These are phyloP conservation scores for Takifugu flavidus DNA, from an alignment of 2,113 vertebrate genomes.

Conservation along the genomic window DNA sequence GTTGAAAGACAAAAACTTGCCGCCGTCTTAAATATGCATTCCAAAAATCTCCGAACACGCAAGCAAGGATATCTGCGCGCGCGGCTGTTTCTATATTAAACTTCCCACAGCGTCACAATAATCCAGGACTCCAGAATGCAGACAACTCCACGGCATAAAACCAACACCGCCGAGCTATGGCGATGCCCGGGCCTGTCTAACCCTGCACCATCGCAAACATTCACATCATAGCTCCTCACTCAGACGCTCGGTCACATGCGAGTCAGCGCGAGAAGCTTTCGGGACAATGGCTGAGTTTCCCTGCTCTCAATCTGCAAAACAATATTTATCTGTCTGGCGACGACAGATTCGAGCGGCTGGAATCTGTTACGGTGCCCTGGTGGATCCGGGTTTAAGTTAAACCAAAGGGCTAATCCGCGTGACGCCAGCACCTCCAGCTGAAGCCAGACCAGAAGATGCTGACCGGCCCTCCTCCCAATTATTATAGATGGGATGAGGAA, in stretches of 20 bases:
- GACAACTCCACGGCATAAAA: neutral
- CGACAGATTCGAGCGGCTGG: slow-evolving; percentile 1
- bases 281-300: slow-evolving; percentile 20
- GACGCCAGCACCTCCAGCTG: slow-evolving; percentile 1
- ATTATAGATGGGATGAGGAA: too few relatives aligned
- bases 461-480: neutral
- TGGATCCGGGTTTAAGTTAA: slow-evolving; percentile 4
- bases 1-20: too few relatives aligned
- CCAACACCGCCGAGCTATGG: slow-evolving; percentile 3
- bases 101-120: slow-evolving; percentile 18
- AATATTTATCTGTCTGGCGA: neutral
- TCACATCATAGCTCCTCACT: slow-evolving; percentile 37
- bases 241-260: slow-evolving; percentile 5
- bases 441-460: neutral
- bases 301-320: slow-evolving; percentile 26
- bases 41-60: neutral
- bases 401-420: slow-evolving; percentile 1
- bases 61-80: slow-evolving; percentile 13
- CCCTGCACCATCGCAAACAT: slow-evolving; percentile 15
- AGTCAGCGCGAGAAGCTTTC: slow-evolving; percentile 7
- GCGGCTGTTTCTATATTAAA: slow-evolving; percentile 28
- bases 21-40: too few relatives aligned
- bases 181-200: slow-evolving; percentile 45
- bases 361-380: neutral
- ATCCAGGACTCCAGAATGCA: slow-evolving; percentile 17